Conservation (phyloP, 2,113 vertebrate species). For the Madoqua kirkii region DNA sequence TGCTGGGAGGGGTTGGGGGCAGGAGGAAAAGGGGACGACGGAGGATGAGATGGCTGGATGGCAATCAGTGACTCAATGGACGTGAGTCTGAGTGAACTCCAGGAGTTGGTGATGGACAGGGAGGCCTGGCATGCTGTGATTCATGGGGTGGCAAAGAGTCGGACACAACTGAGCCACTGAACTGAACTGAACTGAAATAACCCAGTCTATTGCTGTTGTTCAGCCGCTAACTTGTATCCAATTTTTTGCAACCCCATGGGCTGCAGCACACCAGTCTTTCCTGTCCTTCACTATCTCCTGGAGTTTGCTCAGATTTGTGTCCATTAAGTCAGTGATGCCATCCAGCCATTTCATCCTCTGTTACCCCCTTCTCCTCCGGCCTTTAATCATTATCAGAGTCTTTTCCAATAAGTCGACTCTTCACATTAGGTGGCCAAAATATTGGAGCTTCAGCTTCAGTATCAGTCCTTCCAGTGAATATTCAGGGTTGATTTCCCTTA, state of each 20-base stretch:
- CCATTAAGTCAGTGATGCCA: background rate
- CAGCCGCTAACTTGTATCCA: background rate
- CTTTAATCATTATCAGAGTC: background rate
- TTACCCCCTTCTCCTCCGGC: background rate
- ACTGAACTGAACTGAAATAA: too few relatives aligned
- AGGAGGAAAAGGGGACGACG: too few relatives aligned
- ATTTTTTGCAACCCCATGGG: background rate
- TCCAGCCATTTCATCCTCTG: background rate
- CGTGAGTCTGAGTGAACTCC: too few relatives aligned
- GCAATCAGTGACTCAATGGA: too few relatives aligned
- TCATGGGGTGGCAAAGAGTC: too few relatives aligned
- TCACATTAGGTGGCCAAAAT: background rate
- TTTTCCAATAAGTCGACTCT: background rate
- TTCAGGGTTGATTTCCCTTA: background rate
- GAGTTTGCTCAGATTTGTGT: background rate
- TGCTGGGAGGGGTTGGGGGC: too few relatives aligned
- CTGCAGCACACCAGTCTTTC: background rate
- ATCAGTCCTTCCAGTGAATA: background rate
- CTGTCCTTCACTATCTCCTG: accelerated
- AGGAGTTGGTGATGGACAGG: too few relatives aligned
- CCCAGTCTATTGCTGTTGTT: background rate
- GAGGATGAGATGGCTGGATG: too few relatives aligned
- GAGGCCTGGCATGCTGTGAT: too few relatives aligned
- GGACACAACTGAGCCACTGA: too few relatives aligned
- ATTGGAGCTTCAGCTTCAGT: background rate